Evolutionary conservation across 1,140 invertebrate genomes (phyloP).

Genomic region (Megathymus violae): DNA sequence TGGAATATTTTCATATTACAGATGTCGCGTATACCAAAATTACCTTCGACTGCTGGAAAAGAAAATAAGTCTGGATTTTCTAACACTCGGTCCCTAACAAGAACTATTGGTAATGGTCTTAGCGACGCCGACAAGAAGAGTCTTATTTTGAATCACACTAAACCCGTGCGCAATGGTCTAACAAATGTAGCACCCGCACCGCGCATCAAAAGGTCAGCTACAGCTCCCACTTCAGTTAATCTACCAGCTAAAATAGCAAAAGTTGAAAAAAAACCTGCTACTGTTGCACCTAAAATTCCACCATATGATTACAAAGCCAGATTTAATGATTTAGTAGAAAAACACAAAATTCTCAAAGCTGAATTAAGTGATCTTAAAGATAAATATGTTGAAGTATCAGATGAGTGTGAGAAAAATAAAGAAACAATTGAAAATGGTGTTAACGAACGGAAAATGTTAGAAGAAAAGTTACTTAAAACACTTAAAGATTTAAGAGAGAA

Average conservation of each 20-base stretch:
- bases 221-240: conserved; percentile 51
- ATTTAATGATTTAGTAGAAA: conserved; percentile 85
- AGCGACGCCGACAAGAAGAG: conserved; percentile 74
- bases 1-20: conserved; percentile 46
- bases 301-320: conserved; percentile 85
- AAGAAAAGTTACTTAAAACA: conserved; percentile 66
- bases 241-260: conserved; percentile 58
- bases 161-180: conserved; percentile 51
- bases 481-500: conserved; percentile 67
- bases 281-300: conserved; percentile 78
- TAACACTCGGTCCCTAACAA: conserved; percentile 51
- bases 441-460: conserved; percentile 63
- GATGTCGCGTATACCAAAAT: conserved; percentile 77
- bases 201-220: conserved; percentile 65
- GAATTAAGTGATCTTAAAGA: conserved; percentile 83
- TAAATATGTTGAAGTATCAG: conserved; percentile 79
- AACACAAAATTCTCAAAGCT: conserved; percentile 82
- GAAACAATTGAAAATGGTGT: conserved; percentile 55
- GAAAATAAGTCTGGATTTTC: conserved; percentile 64
- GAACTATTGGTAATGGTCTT: conserved; percentile 59
- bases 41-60: conserved; percentile 58
- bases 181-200: conserved; percentile 53
- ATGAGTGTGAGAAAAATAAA: conserved; percentile 82
- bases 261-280: conserved; percentile 62
- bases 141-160: conserved; percentile 69